phyloP scores from a whole-genome alignment of 2,888 invertebrate genomes.

The Dynastes maya region DNA sequence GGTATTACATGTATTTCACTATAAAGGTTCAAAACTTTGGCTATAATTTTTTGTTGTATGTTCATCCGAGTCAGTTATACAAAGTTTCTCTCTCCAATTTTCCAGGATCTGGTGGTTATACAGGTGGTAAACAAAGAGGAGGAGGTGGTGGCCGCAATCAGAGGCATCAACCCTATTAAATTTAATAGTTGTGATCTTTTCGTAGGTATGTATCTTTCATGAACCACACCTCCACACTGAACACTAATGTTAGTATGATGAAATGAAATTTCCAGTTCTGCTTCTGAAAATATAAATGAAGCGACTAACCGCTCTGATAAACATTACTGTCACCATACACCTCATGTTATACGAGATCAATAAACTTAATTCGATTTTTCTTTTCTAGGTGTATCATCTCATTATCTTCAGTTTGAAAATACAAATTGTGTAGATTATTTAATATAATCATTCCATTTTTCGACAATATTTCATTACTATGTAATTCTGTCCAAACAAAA shows the following conservation, averaged over 20 bases:
- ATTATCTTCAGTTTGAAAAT: conserved; percentile 50
- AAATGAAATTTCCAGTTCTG: conserved; percentile 58
- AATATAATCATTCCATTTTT: conserved; percentile 52
- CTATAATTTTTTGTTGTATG: conserved; percentile 37
- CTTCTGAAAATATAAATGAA: conserved; percentile 57
- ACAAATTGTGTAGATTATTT: conserved; percentile 51
- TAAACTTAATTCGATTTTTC: conserved; percentile 33
- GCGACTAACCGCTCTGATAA: conserved; percentile 49
- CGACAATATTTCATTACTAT: conserved; percentile 51
- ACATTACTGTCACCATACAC: not conserved
- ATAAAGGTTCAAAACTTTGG: conserved; percentile 50
- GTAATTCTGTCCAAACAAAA: conserved; percentile 50
- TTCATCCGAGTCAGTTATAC: conserved; percentile 39
- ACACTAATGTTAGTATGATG: conserved; percentile 52
- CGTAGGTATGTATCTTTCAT: conserved; percentile 50
- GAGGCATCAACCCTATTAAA: conserved; percentile 90
- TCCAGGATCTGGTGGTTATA: conserved; percentile 74
- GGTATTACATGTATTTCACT: conserved; percentile 51
- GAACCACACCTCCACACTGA: conserved; percentile 18
- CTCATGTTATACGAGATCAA: no score
- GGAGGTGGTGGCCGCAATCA: conserved; percentile 82
- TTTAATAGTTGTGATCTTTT: conserved; percentile 62
- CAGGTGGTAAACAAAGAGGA: conserved; percentile 88
- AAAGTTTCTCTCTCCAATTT: conserved; percentile 52
- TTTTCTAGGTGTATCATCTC: conserved; percentile 55